phyloP scores from a whole-genome alignment of 2,113 vertebrate genomes.

The Cepphus grylle region DNA sequence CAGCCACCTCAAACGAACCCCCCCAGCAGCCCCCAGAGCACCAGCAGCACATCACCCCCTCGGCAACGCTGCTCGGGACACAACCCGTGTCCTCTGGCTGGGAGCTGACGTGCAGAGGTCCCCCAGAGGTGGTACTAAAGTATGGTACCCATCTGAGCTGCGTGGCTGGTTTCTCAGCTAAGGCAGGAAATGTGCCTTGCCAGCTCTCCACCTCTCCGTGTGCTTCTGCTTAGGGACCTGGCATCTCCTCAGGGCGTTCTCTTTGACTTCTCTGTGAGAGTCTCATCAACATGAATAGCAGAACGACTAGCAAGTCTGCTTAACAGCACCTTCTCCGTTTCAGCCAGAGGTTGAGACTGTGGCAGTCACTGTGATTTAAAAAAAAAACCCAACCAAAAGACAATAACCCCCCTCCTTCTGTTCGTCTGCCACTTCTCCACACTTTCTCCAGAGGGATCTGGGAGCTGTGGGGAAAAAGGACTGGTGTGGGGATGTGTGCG shows the following conservation, averaged over 20 bases:
- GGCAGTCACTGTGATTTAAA: background rate
- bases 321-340: background rate
- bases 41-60: accelerated
- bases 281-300: background rate
- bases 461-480: background rate
- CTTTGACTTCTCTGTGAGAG: background rate
- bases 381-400: background rate
- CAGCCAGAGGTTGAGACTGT: background rate
- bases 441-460: background rate
- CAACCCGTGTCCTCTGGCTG: accelerated
- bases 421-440: background rate
- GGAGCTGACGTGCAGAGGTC: background rate
- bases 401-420: background rate
- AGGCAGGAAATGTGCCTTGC: background rate
- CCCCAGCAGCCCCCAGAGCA: background rate
- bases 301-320: background rate
- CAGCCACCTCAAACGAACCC: accelerated
- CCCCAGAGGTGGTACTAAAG: background rate
- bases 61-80: background rate
- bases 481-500: background rate
- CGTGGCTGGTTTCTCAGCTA: accelerated
- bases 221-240: background rate
- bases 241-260: background rate
- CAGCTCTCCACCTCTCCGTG: background rate
- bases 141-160: background rate